These are phyloP conservation scores for Callinectes sapidus DNA, from an alignment of 2,888 invertebrate genomes.

Conservation along the genomic window DNA sequence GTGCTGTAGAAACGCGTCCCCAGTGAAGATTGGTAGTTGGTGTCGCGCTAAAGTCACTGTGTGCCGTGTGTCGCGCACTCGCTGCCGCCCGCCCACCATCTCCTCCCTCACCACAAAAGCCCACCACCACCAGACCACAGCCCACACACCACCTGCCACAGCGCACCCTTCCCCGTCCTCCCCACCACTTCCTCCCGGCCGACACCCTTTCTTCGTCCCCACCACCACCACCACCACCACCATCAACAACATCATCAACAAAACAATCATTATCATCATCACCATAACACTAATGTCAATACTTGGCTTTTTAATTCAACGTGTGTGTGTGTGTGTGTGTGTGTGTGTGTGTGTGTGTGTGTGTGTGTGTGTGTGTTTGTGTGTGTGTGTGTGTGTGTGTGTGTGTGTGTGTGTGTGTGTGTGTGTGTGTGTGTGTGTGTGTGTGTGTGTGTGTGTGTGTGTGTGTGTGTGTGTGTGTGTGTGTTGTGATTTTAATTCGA, in stretches of 20 bases:
- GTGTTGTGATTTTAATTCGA: not conserved
- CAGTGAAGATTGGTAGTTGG: not conserved
- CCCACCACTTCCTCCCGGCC: not conserved
- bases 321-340: slow-evolving; percentile 21
- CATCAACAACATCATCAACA: not conserved
- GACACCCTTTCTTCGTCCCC: not conserved
- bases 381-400: slow-evolving; percentile 25
- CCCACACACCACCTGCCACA: slow-evolving; percentile 4
- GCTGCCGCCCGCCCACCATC: slow-evolving; percentile 29
- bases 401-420: slow-evolving; percentile 21
- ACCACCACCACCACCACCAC: not conserved
- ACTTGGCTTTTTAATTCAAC: not conserved
- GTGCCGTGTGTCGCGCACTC: slow-evolving; percentile 42
- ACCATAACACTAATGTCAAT: not conserved
- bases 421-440: slow-evolving; percentile 5
- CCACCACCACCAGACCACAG: slow-evolving; percentile 1
- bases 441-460: slow-evolving; percentile 25
- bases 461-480: slow-evolving; percentile 21
- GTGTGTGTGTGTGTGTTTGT: slow-evolving; percentile 10
- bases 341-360: not conserved
- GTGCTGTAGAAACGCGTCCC: not conserved
- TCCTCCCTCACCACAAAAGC: not conserved
- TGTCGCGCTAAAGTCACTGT: not conserved
- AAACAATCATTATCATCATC: not conserved
- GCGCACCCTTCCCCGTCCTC: not conserved